These are phyloP conservation scores for Hoplodrina ambigua DNA, from an alignment of 2,888 invertebrate species.

Conservation along the genomic window DNA sequence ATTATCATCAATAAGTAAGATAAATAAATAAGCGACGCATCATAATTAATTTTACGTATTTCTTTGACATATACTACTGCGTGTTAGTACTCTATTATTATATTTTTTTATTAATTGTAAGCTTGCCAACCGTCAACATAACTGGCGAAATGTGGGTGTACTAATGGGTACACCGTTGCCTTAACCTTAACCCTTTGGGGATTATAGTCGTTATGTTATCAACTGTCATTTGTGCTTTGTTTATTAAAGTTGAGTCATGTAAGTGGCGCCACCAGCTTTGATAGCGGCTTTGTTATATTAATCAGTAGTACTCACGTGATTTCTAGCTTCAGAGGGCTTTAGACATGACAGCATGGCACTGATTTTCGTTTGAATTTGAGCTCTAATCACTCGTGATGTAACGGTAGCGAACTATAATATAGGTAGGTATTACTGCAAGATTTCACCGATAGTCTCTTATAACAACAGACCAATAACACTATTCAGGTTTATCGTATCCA, in stretches of 20 bases:
- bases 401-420: not conserved
- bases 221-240: not conserved
- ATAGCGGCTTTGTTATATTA: constrained; percentile 17
- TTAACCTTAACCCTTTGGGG: no score
- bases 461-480: constrained; percentile 31
- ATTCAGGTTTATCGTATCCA: constrained; percentile 32
- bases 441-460: constrained; percentile 5
- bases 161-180: no score
- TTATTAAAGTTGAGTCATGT: not conserved
- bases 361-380: constrained; percentile 4
- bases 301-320: constrained; percentile 50
- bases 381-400: constrained; percentile 11
- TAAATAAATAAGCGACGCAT: constrained; percentile 24
- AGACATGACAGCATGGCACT: constrained; percentile 38
- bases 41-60: constrained; percentile 6
- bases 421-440: not conserved
- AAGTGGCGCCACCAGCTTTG: constrained; percentile 4
- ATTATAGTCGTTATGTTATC: not conserved
- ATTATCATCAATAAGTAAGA: not conserved
- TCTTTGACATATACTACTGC: no score
- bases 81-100: no score
- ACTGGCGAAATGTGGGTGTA: no score
- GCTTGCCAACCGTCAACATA: no score
- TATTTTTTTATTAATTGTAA: not conserved
- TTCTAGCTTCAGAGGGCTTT: constrained; percentile 16